These are phyloP conservation scores for Hexactinellida sp. DNA, from an alignment of 37 sponge, comb jelly and placozoan genomes.

Conservation along the genomic window DNA sequence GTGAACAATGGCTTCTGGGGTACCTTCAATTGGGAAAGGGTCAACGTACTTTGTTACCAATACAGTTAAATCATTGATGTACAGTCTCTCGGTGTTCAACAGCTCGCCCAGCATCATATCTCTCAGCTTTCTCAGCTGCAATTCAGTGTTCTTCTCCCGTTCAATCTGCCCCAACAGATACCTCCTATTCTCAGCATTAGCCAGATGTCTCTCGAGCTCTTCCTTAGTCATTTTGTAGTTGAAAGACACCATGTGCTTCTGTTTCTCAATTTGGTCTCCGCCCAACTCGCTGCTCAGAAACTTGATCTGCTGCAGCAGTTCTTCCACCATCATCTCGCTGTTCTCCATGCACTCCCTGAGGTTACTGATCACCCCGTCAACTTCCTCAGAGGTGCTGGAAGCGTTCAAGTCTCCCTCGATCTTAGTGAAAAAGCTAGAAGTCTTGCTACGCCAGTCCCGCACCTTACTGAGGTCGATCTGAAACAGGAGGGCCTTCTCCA, in stretches of 20 bases:
- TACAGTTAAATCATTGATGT: not conserved
- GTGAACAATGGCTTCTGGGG: not conserved
- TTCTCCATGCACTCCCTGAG: not conserved
- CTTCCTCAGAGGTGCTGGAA: not conserved
- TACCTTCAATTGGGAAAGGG: not conserved
- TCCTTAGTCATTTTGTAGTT: slow-evolving; percentile 15
- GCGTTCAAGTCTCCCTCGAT: not conserved
- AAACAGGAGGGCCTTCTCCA: not conserved
- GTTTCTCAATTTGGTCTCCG: not conserved
- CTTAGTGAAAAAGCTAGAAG: slow-evolving; percentile 3
- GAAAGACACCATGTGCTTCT: slow-evolving; percentile 13
- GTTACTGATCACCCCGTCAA: not conserved
- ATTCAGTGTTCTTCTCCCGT: slow-evolving; percentile 4
- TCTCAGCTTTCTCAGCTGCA: not conserved
- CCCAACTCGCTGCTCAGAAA: not conserved
- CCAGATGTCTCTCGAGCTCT: not conserved
- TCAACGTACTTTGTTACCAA: not conserved
- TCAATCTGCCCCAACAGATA: not conserved
- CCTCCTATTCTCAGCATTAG: not conserved
- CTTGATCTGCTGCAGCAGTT: not conserved
- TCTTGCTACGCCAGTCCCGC: not conserved
- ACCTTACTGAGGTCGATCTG: not conserved
- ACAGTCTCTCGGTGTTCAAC: not conserved
- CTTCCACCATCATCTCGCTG: slow-evolving; percentile 1
- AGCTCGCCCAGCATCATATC: not conserved